Evolutionary conservation across 2,113 vertebrate species (phyloP).

Genomic region (Tauraco erythrolophus): DNA sequence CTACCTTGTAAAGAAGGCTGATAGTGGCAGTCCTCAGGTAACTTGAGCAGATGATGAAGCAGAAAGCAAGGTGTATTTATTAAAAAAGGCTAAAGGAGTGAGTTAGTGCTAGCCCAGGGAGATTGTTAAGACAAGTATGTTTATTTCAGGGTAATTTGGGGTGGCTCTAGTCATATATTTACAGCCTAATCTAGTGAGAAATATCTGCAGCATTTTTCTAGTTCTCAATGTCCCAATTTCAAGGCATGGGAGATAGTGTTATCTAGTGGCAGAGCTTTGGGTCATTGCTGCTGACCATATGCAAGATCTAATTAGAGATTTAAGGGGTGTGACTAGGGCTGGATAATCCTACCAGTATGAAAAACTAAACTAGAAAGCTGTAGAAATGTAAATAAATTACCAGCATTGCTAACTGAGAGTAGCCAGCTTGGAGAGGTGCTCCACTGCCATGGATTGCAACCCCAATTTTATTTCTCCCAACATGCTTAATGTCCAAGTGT

Average conservation of each 20-base stretch:
- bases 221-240: background rate
- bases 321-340: background rate
- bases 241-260: background rate
- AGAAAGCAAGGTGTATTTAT: background rate
- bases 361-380: background rate
- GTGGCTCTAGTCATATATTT: background rate
- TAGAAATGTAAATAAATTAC: background rate
- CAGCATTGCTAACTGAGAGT: background rate
- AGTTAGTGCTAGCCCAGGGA: background rate
- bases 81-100: background rate
- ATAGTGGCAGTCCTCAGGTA: accelerated
- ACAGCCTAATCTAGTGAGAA: background rate
- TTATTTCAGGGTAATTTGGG: background rate
- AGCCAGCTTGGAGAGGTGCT: background rate
- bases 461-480: background rate
- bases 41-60: background rate
- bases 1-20: background rate
- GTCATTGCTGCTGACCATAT: background rate
- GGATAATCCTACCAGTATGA: background rate
- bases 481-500: background rate
- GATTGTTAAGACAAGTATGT: background rate
- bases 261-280: background rate
- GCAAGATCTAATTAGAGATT: background rate
- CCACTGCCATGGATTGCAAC: background rate
- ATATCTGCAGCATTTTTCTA: background rate